A percentile compares a stretch with the other conserved stretches of the same genome.
Conservation (phyloP, 2,888 invertebrate genomes). For the Maniola hyperantus region DNA sequence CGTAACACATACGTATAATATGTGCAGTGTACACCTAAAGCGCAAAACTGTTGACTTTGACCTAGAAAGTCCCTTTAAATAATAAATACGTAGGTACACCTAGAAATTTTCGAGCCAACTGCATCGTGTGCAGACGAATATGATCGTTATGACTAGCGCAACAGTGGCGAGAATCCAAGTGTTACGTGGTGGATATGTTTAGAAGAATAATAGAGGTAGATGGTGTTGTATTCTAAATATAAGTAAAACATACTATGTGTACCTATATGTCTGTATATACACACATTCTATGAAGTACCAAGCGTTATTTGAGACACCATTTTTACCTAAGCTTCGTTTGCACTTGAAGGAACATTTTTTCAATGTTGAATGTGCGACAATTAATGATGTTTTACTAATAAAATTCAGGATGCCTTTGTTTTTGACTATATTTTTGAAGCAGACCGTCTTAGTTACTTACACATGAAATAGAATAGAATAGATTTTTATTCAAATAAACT, state of each 20-base stretch:
- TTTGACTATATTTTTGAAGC: too few species aligned
- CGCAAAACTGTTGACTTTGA: slow-evolving; percentile 35
- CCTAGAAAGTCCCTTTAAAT: slow-evolving; percentile 39
- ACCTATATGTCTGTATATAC: too few species aligned
- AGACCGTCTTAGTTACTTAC: too few species aligned
- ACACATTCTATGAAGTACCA: too few species aligned
- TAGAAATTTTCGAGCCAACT: slow-evolving; percentile 31
- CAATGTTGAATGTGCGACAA: background rate
- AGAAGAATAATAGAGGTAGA: background rate
- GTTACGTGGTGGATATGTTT: background rate
- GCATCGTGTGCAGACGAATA: slow-evolving; percentile 22
- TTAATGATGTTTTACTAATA: too few species aligned
- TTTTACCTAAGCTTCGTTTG: too few species aligned
- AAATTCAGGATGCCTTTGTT: too few species aligned
- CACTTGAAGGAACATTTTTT: background rate
- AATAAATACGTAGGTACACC: slow-evolving; percentile 38
- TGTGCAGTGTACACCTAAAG: slow-evolving; percentile 22
- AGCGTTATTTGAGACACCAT: background rate
- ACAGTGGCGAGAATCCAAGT: background rate
- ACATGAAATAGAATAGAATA: too few species aligned
- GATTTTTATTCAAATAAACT: too few species aligned
- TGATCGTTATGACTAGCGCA: slow-evolving; percentile 16
- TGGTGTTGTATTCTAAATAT: slow-evolving; percentile 7
- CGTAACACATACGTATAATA: slow-evolving; percentile 1
- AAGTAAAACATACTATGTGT: too few species aligned